phyloP scores from a whole-genome alignment of 2,888 invertebrate species.

The Scotopteryx bipunctaria region DNA sequence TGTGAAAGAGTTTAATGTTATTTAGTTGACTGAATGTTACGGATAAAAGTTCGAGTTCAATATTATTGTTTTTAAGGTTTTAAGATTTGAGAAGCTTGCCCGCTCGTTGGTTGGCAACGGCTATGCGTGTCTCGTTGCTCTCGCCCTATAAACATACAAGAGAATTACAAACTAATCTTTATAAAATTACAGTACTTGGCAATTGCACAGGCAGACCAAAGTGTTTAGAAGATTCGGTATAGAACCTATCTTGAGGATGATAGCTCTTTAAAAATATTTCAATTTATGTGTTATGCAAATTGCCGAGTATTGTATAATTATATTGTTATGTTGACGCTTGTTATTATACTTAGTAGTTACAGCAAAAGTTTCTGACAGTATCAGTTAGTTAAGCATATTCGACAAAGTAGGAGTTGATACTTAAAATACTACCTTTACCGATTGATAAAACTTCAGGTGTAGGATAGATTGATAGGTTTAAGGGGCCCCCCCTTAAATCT shows the following conservation, averaged over 20 bases:
- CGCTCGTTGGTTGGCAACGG: constrained; percentile 95
- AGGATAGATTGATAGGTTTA: no score
- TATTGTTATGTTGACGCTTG: background rate
- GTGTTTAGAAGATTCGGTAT: no score
- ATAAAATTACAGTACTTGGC: background rate
- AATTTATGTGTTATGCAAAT: background rate
- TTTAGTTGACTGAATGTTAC: constrained; percentile 10
- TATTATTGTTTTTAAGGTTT: constrained; percentile 38
- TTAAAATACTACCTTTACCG: no score
- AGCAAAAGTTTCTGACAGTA: no score
- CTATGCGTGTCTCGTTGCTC: constrained; percentile 94
- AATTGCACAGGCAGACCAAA: background rate
- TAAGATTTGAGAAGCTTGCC: constrained; percentile 92
- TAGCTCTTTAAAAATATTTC: no score
- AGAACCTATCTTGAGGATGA: no score
- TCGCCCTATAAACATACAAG: constrained; percentile 83
- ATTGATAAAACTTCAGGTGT: no score
- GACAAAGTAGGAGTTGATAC: no score
- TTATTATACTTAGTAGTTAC: no score
- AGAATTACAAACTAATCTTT: constrained; percentile 14
- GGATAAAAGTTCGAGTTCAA: constrained; percentile 11
- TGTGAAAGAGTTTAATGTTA: constrained; percentile 21
- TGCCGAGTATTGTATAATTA: background rate
- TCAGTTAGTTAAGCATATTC: no score
- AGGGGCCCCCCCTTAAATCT: no score